Conservation (phyloP, 2,797 vertebrate genomes). For the Denticeps clupeoides region DNA sequence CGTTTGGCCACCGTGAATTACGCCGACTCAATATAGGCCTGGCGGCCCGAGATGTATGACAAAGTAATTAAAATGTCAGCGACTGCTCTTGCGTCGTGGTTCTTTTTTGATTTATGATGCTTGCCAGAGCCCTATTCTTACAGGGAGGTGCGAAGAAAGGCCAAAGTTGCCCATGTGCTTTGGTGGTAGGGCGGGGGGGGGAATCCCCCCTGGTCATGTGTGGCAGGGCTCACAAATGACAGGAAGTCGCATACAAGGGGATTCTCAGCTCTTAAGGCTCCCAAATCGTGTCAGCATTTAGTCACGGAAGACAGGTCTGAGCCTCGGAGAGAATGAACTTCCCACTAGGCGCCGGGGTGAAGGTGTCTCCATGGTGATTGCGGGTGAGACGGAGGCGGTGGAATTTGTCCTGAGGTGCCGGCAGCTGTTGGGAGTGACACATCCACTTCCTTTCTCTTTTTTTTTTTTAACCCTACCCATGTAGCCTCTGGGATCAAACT, state of each 20-base stretch:
- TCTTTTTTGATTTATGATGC: slow-evolving; percentile 34
- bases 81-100: slow-evolving; percentile 21
- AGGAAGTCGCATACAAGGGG: too few species aligned
- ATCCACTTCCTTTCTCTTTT: slow-evolving; percentile 2
- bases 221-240: too few species aligned
- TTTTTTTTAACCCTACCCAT: too few species aligned
- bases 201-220: slow-evolving; percentile 11
- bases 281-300: too few species aligned
- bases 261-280: too few species aligned
- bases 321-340: too few species aligned
- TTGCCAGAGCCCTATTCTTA: too few species aligned
- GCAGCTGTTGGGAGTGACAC: slow-evolving; percentile 3
- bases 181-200: slow-evolving; percentile 11
- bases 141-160: too few species aligned
- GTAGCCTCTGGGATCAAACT: slow-evolving; percentile 19
- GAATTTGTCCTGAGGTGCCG: slow-evolving; percentile 7
- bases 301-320: too few species aligned
- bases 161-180: slow-evolving; percentile 13
- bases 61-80: slow-evolving; percentile 40
- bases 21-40: slow-evolving; percentile 27
- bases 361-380: too few species aligned
- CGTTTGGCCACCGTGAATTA: slow-evolving; percentile 35
- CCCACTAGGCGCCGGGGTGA: too few species aligned
- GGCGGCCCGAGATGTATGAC: slow-evolving; percentile 26
- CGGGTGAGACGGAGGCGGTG: too few species aligned